phyloP scores from a whole-genome alignment of 2,797 vertebrate species.

The Xiphorhynchus erythropygius region DNA sequence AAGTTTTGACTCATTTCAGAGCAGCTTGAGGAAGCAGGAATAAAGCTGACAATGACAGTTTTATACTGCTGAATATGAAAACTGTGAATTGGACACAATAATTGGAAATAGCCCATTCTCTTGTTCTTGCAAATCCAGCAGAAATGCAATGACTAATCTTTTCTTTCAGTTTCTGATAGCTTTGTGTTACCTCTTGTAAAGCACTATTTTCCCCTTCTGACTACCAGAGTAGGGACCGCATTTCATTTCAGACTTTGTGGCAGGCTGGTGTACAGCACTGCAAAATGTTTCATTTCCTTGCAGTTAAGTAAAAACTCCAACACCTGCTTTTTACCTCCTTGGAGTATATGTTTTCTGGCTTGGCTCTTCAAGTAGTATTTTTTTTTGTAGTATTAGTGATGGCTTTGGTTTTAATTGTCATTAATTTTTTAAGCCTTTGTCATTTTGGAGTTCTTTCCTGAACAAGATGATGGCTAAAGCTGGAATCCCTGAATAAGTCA shows the following conservation, averaged over 20 bases:
- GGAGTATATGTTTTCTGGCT: not conserved
- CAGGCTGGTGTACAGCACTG: not conserved
- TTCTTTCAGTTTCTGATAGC: not conserved
- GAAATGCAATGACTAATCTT: not conserved
- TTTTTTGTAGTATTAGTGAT: not conserved
- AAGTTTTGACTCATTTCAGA: not conserved
- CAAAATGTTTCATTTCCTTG: rapidly evolving
- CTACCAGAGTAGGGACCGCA: not conserved
- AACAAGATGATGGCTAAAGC: not conserved
- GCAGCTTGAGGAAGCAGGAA: not conserved
- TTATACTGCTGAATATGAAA: not conserved
- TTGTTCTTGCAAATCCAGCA: not conserved
- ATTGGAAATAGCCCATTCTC: not conserved
- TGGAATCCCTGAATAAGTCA: not conserved
- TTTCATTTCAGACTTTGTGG: not conserved
- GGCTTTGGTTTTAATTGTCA: not conserved
- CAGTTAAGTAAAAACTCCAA: not conserved
- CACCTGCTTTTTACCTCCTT: not conserved
- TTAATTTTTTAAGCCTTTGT: not conserved
- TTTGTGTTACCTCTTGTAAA: not conserved
- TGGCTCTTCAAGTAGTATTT: not conserved
- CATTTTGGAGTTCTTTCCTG: not conserved
- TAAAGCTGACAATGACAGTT: not conserved
- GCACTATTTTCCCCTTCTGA: not conserved
- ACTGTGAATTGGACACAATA: not conserved